Evolutionary conservation across 2,888 invertebrate genomes (phyloP).

Genomic region (Rhogogaster chlorosoma): DNA sequence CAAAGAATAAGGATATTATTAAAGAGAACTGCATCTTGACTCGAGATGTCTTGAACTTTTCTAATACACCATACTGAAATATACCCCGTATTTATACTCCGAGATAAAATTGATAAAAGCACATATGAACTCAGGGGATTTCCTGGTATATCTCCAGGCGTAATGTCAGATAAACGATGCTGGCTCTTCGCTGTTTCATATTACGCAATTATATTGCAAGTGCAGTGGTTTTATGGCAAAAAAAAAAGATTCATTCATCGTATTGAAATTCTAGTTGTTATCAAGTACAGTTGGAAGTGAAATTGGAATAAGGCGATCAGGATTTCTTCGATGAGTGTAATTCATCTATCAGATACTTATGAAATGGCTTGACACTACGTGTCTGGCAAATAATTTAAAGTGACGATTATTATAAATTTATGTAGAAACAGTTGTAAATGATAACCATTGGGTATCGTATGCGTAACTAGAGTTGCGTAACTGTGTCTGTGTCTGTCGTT

Average conservation of each 20-base stretch:
- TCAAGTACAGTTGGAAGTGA: background rate
- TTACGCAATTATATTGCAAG: background rate
- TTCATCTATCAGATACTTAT: background rate
- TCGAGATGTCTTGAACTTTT: background rate
- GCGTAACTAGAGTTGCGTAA: background rate
- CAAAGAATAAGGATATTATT: background rate
- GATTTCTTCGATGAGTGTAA: background rate
- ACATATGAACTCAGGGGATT: background rate
- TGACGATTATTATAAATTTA: background rate
- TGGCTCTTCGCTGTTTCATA: background rate
- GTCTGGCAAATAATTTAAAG: background rate
- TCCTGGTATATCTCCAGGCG: background rate
- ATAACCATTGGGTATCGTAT: background rate
- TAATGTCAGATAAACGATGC: background rate
- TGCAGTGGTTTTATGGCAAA: background rate
- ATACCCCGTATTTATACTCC: background rate
- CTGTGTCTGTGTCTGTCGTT: constrained; percentile 11
- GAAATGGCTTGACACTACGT: background rate
- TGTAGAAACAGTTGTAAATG: background rate
- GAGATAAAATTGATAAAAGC: background rate
- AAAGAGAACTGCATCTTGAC: background rate
- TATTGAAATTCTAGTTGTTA: background rate
- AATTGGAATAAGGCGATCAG: background rate
- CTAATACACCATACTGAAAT: background rate
- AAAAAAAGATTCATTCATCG: background rate